phyloP scores from a whole-genome alignment of 2,888 invertebrate genomes.

The Nomada hirtipes region DNA sequence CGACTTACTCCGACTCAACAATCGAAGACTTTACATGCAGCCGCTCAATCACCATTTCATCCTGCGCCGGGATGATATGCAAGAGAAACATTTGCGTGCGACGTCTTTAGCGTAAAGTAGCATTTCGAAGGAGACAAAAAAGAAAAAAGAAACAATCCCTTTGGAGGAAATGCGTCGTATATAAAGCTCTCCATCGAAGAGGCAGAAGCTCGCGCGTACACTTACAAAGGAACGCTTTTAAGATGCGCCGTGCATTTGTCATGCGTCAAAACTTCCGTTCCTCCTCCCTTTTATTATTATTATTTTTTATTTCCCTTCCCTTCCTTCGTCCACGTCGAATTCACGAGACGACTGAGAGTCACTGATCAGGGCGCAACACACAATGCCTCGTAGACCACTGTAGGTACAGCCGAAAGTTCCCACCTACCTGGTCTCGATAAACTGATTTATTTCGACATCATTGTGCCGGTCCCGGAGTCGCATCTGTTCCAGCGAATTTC shows the following conservation, averaged over 20 bases:
- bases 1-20: too few species aligned
- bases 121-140: slow-evolving; percentile 5
- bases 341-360: slow-evolving; percentile 76
- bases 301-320: not conserved
- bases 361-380: slow-evolving; percentile 75
- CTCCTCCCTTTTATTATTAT: not conserved
- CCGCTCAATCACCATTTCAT: not conserved
- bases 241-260: slow-evolving; percentile 44
- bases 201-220: not conserved
- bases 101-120: slow-evolving; percentile 10
- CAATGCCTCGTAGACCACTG: slow-evolving; percentile 76
- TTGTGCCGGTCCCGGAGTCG: slow-evolving; percentile 73
- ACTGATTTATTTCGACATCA: slow-evolving; percentile 84
- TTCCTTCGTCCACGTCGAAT: not conserved
- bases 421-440: slow-evolving; percentile 81
- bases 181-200: slow-evolving; percentile 18
- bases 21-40: not conserved
- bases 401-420: slow-evolving; percentile 71
- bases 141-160: slow-evolving; percentile 8
- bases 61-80: not conserved
- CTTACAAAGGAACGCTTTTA: slow-evolving; percentile 37
- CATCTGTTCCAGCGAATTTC: slow-evolving; percentile 79
- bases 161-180: not conserved
- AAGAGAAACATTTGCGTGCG: slow-evolving; percentile 14
- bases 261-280: slow-evolving; percentile 31